Base-by-base conservation (phyloP, 2,888 invertebrate genomes). In the Dicycla oo region DNA sequence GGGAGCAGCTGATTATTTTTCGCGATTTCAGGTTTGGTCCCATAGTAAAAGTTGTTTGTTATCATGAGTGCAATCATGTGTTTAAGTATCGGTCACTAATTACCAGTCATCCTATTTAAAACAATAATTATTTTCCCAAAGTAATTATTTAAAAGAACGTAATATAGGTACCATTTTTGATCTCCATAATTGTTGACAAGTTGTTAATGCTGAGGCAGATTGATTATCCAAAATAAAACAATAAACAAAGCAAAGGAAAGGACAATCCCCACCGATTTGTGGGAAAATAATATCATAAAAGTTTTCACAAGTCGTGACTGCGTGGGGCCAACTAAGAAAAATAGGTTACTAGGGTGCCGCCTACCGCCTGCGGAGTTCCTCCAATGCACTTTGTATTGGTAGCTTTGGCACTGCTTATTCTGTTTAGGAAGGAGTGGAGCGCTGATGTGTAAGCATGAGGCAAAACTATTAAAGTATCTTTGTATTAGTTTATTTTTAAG, bases 301-400 rank as follows among this genome's bases (percentile, higher is more conserved):
- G 62, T 85, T 75, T 70, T 18, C n/a, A 38, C 63, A 54, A 83
- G 74, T 69, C 57, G 62, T 75, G 72, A 71, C 66, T 77, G 65
- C 71, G 81, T 81, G 78, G 57, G 66, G 73, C 56, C 64, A 75
- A 64, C 68, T 64, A 70, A 57, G 62, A 69, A 62, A 84, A 81
- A 73, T 84, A 72, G 86, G 84, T 84, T 76, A 86, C 54, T 85
- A 26, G 83, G 85, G 69, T 84, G 74, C 58, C 67, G 61, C 54
- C 64, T 47, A 43, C 51, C 62, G 74, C 51, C 71, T 54, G 69
- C 74, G 38, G 62, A 49, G 70, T 23, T 58, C 38, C 69, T 66
- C 26, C 58, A 65, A 67, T 80, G 83, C 80, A 82, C 69, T 69
- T 64, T 67, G 58, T 82, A 49, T 78, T 60, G 38, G 58, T 56